Evolutionary conservation across 2,888 invertebrate species (phyloP), one percentile per base, ranked within the genome.

Genomic region (Heliconius ethilla): DNA sequence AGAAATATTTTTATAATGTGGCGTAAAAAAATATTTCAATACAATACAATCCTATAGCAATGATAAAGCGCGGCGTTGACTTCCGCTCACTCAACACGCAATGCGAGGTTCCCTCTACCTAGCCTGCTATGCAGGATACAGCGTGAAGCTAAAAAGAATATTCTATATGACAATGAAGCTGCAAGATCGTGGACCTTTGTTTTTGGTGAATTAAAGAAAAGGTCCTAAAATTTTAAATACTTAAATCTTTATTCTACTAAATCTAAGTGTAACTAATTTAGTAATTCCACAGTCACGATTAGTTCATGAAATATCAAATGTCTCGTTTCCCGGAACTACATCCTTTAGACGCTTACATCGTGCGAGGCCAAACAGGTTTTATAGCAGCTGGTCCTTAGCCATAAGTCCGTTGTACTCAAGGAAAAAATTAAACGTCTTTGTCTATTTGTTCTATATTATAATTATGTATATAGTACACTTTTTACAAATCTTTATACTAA

Each of bases 281-380:
- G 29, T 29, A n/a, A 51, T 33, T 22, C 55, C n/a, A n/a, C 18
- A n/a, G n/a, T 55, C 22, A 59, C 59, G 33, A 33, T 72, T 59
- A 59, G 15, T 37, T 59, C 72, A 59, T 33, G 4, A 72, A 72
- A 72, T 72, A 72, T 72, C 72, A 59, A 72, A 72, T 72, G 37
- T 59, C 72, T 72, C 59, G 33, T 72, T 72, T 72, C 72, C 72
- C 72, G 72, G 72, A 72, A 72, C 72, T 15, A 59, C 72, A 59
- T 72, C 72, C 72, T 59, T 55, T 72, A 25, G 40, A 72, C 70
- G 72, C 72, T 59, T 25, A 69, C 25, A 25, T 59, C 72, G 59
- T 59, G 59, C 33, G 55, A 72, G 59, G 37, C 55, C 13, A 72
- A 72, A 59, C 72, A 72, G 72, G 72, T 72, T 72, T 72, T 59